Conservation (phyloP, 2,797 vertebrate species). For the Sylvilagus floridanus region DNA sequence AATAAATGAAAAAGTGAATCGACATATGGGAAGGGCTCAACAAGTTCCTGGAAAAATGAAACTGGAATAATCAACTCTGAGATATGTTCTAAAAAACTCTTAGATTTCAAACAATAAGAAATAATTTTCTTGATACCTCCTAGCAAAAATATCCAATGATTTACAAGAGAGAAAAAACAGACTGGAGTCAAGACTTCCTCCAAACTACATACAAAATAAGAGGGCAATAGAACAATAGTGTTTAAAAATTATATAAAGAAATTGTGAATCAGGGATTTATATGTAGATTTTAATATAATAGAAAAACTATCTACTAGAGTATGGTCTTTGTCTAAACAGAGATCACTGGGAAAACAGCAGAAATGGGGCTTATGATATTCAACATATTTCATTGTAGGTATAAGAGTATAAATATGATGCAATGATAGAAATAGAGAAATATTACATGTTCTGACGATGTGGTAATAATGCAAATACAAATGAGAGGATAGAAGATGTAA, state of each 20-base stretch:
- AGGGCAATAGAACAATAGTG: background rate
- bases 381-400: background rate
- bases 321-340: background rate
- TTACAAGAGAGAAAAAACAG: background rate
- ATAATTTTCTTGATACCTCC: background rate
- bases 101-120: conserved; percentile 29
- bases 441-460: background rate
- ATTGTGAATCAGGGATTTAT: background rate
- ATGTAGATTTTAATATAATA: background rate
- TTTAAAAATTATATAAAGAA: background rate
- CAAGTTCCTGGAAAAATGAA: background rate
- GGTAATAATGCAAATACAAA: background rate
- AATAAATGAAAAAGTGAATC: conserved; percentile 27
- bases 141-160: conserved; percentile 29
- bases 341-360: background rate
- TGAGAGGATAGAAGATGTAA: background rate
- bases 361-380: background rate
- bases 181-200: background rate
- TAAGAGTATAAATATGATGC: background rate
- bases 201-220: conserved; percentile 16
- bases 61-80: background rate
- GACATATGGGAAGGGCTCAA: background rate
- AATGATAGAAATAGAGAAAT: background rate
- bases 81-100: background rate
- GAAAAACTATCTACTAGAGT: background rate